Evolutionary conservation across 1,140 invertebrate genomes (phyloP).

Genomic region (Drosophila triauraria): DNA sequence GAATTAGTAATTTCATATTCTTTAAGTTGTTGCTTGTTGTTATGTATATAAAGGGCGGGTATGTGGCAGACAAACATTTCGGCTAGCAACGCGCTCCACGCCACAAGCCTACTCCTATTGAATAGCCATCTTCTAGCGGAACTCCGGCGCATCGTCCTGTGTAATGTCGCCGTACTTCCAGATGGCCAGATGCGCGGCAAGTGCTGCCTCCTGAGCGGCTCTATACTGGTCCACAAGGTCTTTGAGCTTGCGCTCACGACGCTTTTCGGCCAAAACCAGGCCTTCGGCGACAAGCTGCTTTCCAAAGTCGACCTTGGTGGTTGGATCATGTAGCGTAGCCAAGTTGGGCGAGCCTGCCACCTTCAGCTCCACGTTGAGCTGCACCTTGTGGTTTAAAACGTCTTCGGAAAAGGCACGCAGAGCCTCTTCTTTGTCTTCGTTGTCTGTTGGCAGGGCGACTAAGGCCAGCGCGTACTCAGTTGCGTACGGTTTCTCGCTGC

Average conservation of each 20-base stretch:
- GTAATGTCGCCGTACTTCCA: constrained; percentile 99
- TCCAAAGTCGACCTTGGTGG: constrained; percentile 92
- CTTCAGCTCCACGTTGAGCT: constrained; percentile 91
- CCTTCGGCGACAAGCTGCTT: constrained; percentile 95
- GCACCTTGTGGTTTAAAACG: constrained; percentile 88
- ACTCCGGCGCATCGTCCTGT: constrained; percentile 91
- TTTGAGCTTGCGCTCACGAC: constrained; percentile 92
- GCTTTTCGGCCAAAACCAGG: constrained; percentile 91
- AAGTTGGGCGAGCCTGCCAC: constrained; percentile 86
- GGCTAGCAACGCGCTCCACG: constrained; percentile 66
- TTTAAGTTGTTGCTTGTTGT: constrained; percentile 76
- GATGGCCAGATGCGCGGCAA: constrained; percentile 93
- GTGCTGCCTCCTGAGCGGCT: constrained; percentile 93
- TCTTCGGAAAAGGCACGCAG: constrained; percentile 90
- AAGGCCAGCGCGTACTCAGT: constrained; percentile 94
- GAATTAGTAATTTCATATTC: constrained; percentile 82
- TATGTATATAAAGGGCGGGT: constrained; percentile 85
- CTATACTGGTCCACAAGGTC: constrained; percentile 94
- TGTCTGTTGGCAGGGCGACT: constrained; percentile 93
- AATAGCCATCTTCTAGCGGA: constrained; percentile 69
- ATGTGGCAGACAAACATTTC: constrained; percentile 85
- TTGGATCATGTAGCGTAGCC: constrained; percentile 90
- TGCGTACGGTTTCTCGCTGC: constrained; percentile 92
- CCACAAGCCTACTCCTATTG: constrained; percentile 68
- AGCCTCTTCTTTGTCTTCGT: constrained; percentile 92